A percentile compares a stretch with the other conserved stretches of the same genome.
Conservation (phyloP, 1,140 invertebrate genomes). For the Drosophila kohkoa region DNA sequence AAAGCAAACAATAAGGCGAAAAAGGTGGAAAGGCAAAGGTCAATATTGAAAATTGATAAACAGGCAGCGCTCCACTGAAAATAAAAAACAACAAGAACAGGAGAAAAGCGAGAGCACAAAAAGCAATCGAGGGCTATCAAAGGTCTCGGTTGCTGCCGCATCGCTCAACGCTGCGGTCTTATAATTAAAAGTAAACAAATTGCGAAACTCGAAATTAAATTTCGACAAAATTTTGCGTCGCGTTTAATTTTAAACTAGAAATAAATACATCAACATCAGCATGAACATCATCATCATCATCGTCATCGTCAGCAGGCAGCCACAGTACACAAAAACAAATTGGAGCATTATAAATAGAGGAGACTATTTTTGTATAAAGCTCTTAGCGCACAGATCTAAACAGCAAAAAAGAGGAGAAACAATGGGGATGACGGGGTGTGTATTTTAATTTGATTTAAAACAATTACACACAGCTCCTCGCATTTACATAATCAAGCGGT, state of each 20-base stretch:
- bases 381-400: constrained; percentile 24
- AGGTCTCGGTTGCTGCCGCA: constrained; percentile 14
- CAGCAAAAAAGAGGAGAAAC: constrained; percentile 8
- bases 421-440: constrained; percentile 2
- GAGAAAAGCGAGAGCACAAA: constrained; percentile 10
- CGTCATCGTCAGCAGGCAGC: not conserved
- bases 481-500: constrained; percentile 21
- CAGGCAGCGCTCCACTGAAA: constrained; percentile 38
- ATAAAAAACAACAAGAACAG: constrained; percentile 28
- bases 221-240: constrained; percentile 63
- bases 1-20: constrained; percentile 44
- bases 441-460: constrained; percentile 47
- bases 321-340: constrained; percentile 30
- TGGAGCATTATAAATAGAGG: constrained; percentile 65
- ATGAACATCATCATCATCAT: constrained; percentile 34
- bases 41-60: constrained; percentile 83
- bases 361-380: constrained; percentile 61
- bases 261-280: constrained; percentile 47
- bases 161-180: constrained; percentile 52
- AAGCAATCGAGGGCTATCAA: constrained; percentile 58
- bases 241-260: constrained; percentile 53
- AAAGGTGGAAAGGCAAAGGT: constrained; percentile 73
- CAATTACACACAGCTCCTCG: constrained; percentile 26
- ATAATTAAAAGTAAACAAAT: constrained; percentile 79
- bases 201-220: constrained; percentile 61